Evolutionary conservation across 2,113 vertebrate species (phyloP), one percentile per base, ranked within the genome.

Genomic region (Nothoprocta perdicaria): DNA sequence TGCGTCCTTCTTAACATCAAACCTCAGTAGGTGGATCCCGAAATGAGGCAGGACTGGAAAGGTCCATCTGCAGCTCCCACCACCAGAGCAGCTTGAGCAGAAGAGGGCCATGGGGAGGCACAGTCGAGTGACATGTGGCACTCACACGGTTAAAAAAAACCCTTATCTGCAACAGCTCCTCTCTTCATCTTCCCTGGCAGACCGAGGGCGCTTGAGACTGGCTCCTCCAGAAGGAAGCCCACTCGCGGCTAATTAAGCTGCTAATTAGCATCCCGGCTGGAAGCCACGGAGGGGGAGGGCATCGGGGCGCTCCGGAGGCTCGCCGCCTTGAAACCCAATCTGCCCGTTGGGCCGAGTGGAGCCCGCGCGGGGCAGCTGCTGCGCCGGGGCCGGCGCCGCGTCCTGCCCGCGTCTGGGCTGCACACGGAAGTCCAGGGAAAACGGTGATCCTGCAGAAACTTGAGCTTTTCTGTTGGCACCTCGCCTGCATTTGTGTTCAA

Each of bases 191-290:
- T 8, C 0, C 41, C 31, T 11, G 13, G 57, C 72, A 53, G 41
- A 63, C 55, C 48, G 76, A 68, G 68, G 61, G 62, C 61, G 60
- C 23, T 53, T 74, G 52, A 55, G 53, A 52, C 24, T 21, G 12
- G 1, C 21, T 69, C 82, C 74, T 68, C 76, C 69, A 86, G 76
- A 86, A 86, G 33, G 77, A 40, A 79, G 63, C 53, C 69, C 75
- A 27, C 69, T 45, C 69, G 35, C 43, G 43, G 63, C 63, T 81
- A 86, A 91, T 91, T 86, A 86, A 69, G 60, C 66, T 7, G 52
- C 62, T 90, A 68, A 93, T 90, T 93, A 86, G 45, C 82, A 43
- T 71, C 69, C 60, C 10, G 31, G 35, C 67, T 74, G 67, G 67
- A 35, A 57, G 5, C 4, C 35, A 35, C 0, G 18, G 31, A 12